Conservation (phyloP, 2,888 invertebrate genomes). For the Papilio protenor region DNA sequence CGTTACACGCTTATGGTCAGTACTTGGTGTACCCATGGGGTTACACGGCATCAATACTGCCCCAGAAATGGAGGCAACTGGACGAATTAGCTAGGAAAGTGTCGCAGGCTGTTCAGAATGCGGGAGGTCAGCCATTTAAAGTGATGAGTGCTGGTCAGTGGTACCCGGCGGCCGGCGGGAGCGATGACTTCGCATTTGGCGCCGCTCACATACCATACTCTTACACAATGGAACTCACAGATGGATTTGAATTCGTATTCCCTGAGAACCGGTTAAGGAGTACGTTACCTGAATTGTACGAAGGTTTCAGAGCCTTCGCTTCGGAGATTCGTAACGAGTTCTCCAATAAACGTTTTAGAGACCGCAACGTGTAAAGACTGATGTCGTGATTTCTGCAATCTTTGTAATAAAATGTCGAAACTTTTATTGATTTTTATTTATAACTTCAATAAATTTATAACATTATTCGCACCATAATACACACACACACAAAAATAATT, state of each 20-base stretch:
- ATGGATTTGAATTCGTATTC: slow-evolving; percentile 86
- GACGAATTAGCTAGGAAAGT: slow-evolving; percentile 71
- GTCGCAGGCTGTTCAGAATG: slow-evolving; percentile 68
- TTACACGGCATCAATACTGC: slow-evolving; percentile 77
- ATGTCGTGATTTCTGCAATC: slow-evolving; percentile 6
- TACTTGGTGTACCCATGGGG: slow-evolving; percentile 87
- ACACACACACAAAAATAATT: slow-evolving; percentile 26
- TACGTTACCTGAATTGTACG: slow-evolving; percentile 69
- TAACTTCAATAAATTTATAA: slow-evolving; percentile 14
- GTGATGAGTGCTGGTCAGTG: slow-evolving; percentile 82
- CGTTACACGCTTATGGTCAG: slow-evolving; percentile 88
- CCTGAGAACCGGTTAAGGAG: slow-evolving; percentile 77
- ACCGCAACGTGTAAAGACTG: neutral
- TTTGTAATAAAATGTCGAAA: slow-evolving; percentile 31
- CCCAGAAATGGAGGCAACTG: slow-evolving; percentile 77
- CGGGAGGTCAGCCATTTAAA: slow-evolving; percentile 74
- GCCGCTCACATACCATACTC: slow-evolving; percentile 81
- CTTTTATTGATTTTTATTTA: slow-evolving; percentile 35
- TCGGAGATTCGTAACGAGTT: slow-evolving; percentile 68
- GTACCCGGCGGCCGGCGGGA: slow-evolving; percentile 86
- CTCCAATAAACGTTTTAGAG: slow-evolving; percentile 9
- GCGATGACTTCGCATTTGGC: slow-evolving; percentile 86
- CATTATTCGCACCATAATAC: neutral
- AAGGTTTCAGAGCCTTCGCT: slow-evolving; percentile 70
- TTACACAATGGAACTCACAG: slow-evolving; percentile 86